Evolutionary conservation across 92 coral and sea anemone genomes (phyloP).

Genomic region (Phenganax marumi): DNA sequence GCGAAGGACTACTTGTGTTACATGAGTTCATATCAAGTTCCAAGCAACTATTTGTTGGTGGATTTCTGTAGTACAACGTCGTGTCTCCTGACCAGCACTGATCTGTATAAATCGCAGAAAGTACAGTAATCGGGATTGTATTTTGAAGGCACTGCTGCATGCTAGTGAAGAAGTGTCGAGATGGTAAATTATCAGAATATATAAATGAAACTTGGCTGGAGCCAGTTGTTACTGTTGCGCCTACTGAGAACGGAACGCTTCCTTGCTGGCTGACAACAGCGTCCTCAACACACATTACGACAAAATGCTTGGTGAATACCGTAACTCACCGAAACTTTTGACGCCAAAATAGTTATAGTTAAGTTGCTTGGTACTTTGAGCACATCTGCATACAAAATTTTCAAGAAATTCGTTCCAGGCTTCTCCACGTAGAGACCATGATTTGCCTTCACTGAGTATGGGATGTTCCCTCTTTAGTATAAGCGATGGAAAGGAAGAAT

Average conservation of each 20-base stretch:
- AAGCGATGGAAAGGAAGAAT: slow-evolving; percentile 15
- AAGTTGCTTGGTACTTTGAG: slow-evolving; percentile 3
- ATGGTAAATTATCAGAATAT: not conserved
- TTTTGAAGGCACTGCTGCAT: not conserved
- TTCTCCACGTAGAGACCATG: slow-evolving; percentile 26
- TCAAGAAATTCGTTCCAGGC: slow-evolving; percentile 16
- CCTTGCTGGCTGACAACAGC: too few species aligned
- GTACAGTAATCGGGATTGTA: not conserved
- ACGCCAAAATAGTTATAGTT: slow-evolving; percentile 30
- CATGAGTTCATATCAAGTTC: slow-evolving; percentile 20
- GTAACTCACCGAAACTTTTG: slow-evolving; percentile 17
- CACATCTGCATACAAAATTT: slow-evolving; percentile 25
- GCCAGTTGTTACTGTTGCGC: not conserved
- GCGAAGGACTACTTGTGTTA: not conserved
- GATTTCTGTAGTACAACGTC: slow-evolving; percentile 14
- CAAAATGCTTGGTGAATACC: not conserved
- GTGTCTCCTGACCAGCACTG: slow-evolving; percentile 41
- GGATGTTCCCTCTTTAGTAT: not conserved
- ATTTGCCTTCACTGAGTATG: not conserved
- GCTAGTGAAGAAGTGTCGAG: not conserved
- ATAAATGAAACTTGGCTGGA: not conserved
- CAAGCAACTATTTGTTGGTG: not conserved
- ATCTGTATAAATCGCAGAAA: slow-evolving; percentile 6
- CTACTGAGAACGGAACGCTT: not conserved
- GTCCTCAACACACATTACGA: too few species aligned